Conservation (phyloP, 2,797 vertebrate genomes). For the Taeniopygia guttata region DNA sequence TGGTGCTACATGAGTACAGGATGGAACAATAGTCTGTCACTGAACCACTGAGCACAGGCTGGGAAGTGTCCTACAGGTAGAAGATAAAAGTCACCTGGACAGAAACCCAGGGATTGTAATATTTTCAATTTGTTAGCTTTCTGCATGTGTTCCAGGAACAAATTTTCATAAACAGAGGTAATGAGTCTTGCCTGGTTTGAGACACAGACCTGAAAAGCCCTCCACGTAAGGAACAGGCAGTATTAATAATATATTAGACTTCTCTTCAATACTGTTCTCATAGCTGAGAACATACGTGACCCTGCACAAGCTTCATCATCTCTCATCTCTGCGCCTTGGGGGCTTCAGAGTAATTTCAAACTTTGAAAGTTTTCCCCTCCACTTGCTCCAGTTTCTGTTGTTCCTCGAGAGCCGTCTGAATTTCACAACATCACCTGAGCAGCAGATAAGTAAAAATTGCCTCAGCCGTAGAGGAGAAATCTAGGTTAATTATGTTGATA, state of each 20-base stretch:
- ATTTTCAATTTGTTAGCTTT: neutral
- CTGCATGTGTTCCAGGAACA: neutral
- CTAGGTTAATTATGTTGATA: conserved; percentile 68
- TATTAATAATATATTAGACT: conserved; percentile 39
- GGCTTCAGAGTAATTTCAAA: neutral
- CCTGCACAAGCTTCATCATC: neutral
- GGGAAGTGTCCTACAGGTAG: neutral
- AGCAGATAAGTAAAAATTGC: conserved; percentile 35
- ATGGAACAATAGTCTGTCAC: accelerated
- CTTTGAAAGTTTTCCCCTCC: neutral
- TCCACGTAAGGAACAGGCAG: neutral
- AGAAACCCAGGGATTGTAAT: neutral
- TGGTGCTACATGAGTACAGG: neutral
- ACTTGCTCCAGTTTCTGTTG: neutral
- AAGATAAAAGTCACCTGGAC: neutral
- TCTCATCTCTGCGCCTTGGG: neutral
- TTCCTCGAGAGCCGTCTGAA: conserved; percentile 5
- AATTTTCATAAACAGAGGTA: neutral
- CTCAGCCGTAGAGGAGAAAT: conserved; percentile 16
- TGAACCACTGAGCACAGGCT: neutral
- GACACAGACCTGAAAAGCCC: neutral
- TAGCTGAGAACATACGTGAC: neutral
- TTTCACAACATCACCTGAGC: conserved; percentile 25
- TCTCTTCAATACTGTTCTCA: neutral
- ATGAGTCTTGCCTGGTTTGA: neutral